Conservation (phyloP, 2,113 vertebrate genomes). For the Neodontobutis hainanensis region DNA sequence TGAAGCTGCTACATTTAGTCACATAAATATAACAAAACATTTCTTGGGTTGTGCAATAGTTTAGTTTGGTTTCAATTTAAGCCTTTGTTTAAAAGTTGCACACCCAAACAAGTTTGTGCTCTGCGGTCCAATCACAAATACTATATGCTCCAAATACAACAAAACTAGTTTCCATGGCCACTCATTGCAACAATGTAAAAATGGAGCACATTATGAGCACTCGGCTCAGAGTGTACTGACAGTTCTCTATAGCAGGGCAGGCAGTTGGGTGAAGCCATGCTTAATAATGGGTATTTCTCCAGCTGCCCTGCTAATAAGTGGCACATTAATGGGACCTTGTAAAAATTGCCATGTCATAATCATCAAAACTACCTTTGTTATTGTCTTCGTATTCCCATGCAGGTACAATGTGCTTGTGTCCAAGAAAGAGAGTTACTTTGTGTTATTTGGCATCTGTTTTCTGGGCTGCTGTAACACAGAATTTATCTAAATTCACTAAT, state of each 20-base stretch:
- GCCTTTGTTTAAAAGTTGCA: not conserved
- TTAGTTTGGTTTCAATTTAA: too few species aligned
- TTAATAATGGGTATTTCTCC: constrained; percentile 7
- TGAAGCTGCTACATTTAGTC: too few species aligned
- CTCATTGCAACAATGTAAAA: constrained; percentile 16
- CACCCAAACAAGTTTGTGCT: not conserved
- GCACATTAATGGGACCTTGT: constrained; percentile 42
- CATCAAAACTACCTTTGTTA: constrained; percentile 41
- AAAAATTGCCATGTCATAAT: constrained; percentile 35
- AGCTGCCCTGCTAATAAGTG: constrained; percentile 33
- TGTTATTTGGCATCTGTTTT: constrained; percentile 49
- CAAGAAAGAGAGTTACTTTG: constrained; percentile 21
- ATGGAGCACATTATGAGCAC: not conserved
- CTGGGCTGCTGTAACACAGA: constrained; percentile 32
- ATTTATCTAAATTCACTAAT: constrained; percentile 39
- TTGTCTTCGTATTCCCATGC: constrained; percentile 1
- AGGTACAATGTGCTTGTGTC: constrained; percentile 30
- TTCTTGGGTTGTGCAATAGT: not conserved
- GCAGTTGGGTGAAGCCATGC: constrained; percentile 27
- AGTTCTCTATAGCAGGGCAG: constrained; percentile 8
- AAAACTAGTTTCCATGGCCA: not conserved
- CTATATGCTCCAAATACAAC: not conserved
- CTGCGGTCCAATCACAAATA: not conserved
- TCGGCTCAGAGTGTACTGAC: not conserved
- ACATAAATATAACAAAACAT: too few species aligned